These are phyloP conservation scores for Manacus vitellinus DNA, from an alignment of 2,113 vertebrate genomes.

Conservation along the genomic window DNA sequence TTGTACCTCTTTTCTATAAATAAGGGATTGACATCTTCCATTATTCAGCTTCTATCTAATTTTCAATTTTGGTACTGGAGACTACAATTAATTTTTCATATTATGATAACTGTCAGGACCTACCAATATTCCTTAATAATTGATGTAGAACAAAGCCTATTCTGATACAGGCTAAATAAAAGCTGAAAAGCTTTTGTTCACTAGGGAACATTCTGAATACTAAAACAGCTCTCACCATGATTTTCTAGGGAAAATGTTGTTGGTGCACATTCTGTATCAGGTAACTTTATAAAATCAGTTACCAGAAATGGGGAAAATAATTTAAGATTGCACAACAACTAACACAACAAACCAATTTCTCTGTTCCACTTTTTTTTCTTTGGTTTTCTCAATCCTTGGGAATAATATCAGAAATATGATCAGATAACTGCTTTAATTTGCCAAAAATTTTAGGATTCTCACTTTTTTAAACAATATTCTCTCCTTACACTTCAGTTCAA, in stretches of 20 bases:
- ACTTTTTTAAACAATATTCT: not conserved
- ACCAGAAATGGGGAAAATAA: not conserved
- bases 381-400: not conserved
- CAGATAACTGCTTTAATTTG: not conserved
- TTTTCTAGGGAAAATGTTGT: not conserved
- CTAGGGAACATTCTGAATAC: not conserved
- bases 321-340: not conserved
- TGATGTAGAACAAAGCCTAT: not conserved
- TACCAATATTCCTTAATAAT: not conserved
- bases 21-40: not conserved
- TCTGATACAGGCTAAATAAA: not conserved
- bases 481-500: not conserved
- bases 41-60: not conserved
- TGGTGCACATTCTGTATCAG: not conserved
- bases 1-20: not conserved
- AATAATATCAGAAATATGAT: not conserved
- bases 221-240: not conserved
- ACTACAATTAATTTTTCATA: not conserved
- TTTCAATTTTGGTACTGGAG: not conserved
- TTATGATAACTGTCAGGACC: not conserved
- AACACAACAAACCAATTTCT: not conserved
- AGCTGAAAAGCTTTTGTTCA: not conserved
- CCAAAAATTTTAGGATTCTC: not conserved
- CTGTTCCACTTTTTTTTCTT: fast-evolving
- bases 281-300: not conserved